Percentiles rank a stretch among this genome's conserved stretches.
These are phyloP conservation scores for Axis porcinus DNA, from an alignment of 2,113 vertebrate species.

Conservation along the genomic window DNA sequence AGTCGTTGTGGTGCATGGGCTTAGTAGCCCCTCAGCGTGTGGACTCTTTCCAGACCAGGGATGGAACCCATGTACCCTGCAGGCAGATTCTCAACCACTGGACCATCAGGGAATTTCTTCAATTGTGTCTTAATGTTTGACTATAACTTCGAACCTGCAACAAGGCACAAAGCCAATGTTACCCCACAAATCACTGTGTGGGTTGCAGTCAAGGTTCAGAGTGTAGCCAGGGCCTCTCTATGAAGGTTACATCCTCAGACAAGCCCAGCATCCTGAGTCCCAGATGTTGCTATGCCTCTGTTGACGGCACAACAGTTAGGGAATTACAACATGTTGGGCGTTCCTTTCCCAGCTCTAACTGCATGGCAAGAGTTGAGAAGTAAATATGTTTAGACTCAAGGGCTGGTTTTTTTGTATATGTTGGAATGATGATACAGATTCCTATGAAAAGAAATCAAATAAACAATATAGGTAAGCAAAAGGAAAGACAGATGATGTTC, in stretches of 20 bases:
- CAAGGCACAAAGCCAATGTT: background rate
- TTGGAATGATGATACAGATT: constrained; percentile 7
- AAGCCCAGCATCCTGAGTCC: background rate
- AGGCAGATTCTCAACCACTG: background rate
- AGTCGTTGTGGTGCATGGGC: background rate
- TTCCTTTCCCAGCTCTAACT: background rate
- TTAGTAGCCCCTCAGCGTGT: background rate
- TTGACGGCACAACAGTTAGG: background rate
- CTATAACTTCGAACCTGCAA: background rate
- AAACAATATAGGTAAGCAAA: constrained; percentile 39
- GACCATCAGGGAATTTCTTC: background rate
- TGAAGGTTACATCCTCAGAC: background rate
- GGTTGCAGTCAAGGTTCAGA: background rate
- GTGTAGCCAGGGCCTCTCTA: background rate
- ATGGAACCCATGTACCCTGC: background rate
- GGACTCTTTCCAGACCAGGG: background rate
- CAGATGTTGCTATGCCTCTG: background rate
- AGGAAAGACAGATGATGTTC: background rate
- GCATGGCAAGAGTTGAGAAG: background rate
- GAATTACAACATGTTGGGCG: background rate
- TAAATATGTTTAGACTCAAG: constrained; percentile 6
- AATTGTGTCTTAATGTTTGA: background rate
- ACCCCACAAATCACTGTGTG: background rate
- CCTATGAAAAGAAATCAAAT: constrained; percentile 40
- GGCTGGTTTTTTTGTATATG: background rate